phyloP scores from a whole-genome alignment of 2,797 vertebrate genomes.

The Fistularia commersonii region DNA sequence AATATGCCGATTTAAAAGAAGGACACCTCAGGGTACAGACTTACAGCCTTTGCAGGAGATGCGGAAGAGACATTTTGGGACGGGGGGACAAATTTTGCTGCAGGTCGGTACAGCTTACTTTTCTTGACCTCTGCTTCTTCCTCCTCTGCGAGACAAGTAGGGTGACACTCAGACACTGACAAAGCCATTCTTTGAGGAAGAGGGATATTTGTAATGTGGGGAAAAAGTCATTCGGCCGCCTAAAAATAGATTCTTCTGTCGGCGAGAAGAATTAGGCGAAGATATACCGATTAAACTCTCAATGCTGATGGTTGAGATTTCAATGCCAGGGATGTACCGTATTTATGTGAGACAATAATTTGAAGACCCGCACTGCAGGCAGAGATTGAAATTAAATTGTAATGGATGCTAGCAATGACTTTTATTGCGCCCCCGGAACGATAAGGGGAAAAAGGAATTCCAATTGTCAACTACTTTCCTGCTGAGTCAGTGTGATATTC shows the following conservation, averaged over 20 bases:
- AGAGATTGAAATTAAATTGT: too few species aligned
- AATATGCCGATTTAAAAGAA: too few species aligned
- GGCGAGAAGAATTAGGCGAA: too few species aligned
- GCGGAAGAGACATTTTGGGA: constrained; percentile 52
- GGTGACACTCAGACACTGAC: background rate
- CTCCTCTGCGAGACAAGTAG: constrained; percentile 65
- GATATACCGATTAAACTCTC: too few species aligned
- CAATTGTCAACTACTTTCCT: background rate
- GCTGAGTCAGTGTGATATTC: constrained; percentile 8
- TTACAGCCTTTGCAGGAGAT: constrained; percentile 66
- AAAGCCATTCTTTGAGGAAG: background rate
- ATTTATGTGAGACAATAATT: too few species aligned
- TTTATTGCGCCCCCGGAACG: too few species aligned
- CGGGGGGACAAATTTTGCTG: constrained; percentile 63
- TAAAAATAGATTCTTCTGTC: too few species aligned
- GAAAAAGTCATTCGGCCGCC: background rate
- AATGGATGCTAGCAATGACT: too few species aligned
- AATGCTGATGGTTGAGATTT: too few species aligned
- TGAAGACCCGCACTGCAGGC: too few species aligned
- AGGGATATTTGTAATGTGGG: too few species aligned
- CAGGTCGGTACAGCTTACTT: constrained; percentile 76
- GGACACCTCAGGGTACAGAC: constrained; percentile 24
- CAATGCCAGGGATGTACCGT: too few species aligned
- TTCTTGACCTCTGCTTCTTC: constrained; percentile 74
- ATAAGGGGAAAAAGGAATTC: constrained; percentile 1